Evolutionary conservation across 2,797 vertebrate species (phyloP).

Genomic region (Sandelia bainsii): DNA sequence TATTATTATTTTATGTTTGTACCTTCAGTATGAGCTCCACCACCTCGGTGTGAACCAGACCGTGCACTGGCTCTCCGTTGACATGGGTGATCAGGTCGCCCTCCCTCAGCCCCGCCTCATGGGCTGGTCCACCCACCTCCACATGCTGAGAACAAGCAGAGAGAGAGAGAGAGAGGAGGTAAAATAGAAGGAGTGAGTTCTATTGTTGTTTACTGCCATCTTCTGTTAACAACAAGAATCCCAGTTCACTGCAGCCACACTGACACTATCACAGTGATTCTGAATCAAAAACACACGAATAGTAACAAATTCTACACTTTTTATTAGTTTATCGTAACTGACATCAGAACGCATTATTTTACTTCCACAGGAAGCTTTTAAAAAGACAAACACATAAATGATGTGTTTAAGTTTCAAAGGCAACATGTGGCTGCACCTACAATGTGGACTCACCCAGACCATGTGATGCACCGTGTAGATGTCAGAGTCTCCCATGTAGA

Average conservation of each 20-base stretch:
- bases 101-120: slow-evolving; percentile 92
- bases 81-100: slow-evolving; percentile 98
- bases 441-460: slow-evolving; percentile 93
- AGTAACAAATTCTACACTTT: too few species aligned
- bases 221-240: slow-evolving; percentile 48
- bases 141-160: slow-evolving; percentile 86
- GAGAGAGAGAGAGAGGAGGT: background rate
- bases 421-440: background rate
- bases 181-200: background rate
- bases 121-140: slow-evolving; percentile 92
- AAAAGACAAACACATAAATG: background rate
- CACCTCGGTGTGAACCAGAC: slow-evolving; percentile 97
- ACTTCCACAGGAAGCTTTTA: too few species aligned
- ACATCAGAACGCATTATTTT: background rate
- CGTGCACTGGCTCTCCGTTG: slow-evolving; percentile 94
- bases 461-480: slow-evolving; percentile 98
- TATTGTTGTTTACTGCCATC: slow-evolving; percentile 45
- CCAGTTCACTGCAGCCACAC: background rate
- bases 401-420: too few species aligned
- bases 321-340: background rate
- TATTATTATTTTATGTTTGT: background rate
- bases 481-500: slow-evolving; percentile 97
- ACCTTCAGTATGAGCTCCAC: slow-evolving; percentile 98
- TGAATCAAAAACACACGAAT: background rate
- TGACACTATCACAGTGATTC: background rate